Evolutionary conservation across 2,888 invertebrate genomes (phyloP), one percentile per base, ranked within the genome.

Genomic region (Frankliniella fusca): DNA sequence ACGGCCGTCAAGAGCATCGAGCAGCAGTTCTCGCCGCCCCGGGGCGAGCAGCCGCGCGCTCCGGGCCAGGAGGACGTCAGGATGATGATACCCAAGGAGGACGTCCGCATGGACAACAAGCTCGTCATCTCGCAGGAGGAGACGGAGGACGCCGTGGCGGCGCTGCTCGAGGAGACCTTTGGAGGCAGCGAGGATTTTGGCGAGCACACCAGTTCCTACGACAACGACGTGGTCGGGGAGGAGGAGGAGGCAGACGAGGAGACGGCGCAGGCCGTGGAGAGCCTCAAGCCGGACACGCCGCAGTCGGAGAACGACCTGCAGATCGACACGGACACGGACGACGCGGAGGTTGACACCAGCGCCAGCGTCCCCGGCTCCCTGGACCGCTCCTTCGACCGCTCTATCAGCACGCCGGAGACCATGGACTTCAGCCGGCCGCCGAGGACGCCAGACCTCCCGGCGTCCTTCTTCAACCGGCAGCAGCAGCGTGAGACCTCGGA

Each of bases 111-210:
- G 70, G 70, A 70, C 70, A 70, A 70, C 70, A 70, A 70, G 84
- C 86, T 84, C 76, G 90, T 94, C 0, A 96, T 96, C 86, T 96
- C 96, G 0, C 96, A 96, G 88, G 96, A 96, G 89, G 96, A 97
- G 89, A 97, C 96, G 0, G 96, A 95, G 88, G 96, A 96, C 87
- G 97, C 97, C 0, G 96, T 97, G 0, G 96, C 96, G 12, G 96
- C 96, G 0, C 89, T 97, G 49, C 88, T 97, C 82, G 95, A 95
- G 48, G 96, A 96, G 88, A 95, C 95, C 85, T 95, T 96, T 82
- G 94, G 94, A 1, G 93, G 90, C 0, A 87, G 88, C 27, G 88
- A 88, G 80, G 88, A 88, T 65, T 89, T 90, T 0, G 87, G 88
- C 27, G 88, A 88, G 80, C 88, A 88, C 76, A 80, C 82, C n/a